Conservation (phyloP, 1,140 invertebrate genomes). For the Drosophila nigromelanica region DNA sequence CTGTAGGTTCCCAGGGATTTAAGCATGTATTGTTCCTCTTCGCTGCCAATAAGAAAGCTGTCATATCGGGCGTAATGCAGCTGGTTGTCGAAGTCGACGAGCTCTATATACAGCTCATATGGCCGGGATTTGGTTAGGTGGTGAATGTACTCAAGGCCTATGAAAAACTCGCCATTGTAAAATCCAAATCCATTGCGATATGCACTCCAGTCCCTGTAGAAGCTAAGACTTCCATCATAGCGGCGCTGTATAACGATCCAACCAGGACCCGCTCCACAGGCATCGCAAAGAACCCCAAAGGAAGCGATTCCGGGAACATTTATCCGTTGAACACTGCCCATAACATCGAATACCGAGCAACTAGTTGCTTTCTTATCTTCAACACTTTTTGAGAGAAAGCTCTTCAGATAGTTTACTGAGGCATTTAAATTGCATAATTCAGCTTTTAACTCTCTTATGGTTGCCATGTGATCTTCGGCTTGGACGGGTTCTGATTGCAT, state of each 20-base stretch:
- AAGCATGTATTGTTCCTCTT: slow-evolving; percentile 87
- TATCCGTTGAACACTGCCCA: slow-evolving; percentile 16
- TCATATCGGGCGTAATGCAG: slow-evolving; percentile 86
- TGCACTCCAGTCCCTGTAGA: slow-evolving; percentile 29
- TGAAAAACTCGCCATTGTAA: slow-evolving; percentile 31
- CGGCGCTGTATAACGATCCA: slow-evolving; percentile 40
- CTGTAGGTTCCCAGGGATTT: slow-evolving; percentile 86
- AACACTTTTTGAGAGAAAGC: neutral
- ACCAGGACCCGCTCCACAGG: neutral
- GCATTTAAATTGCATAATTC: slow-evolving; percentile 10
- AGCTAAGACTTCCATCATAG: slow-evolving; percentile 21
- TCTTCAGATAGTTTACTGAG: neutral
- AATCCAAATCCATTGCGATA: slow-evolving; percentile 44
- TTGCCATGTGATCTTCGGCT: neutral
- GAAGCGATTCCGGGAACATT: slow-evolving; percentile 17
- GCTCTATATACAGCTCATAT: slow-evolving; percentile 84
- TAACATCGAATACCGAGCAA: neutral
- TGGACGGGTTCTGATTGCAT: neutral
- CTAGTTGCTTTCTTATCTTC: neutral
- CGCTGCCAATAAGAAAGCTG: slow-evolving; percentile 87
- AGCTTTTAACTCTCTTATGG: slow-evolving; percentile 9
- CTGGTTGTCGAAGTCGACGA: slow-evolving; percentile 86
- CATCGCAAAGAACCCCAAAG: slow-evolving; percentile 24
- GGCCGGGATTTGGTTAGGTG: slow-evolving; percentile 32
- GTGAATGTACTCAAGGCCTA: slow-evolving; percentile 37